These are phyloP conservation scores for Allacma fusca DNA, from an alignment of 2,888 invertebrate genomes.

Conservation along the genomic window DNA sequence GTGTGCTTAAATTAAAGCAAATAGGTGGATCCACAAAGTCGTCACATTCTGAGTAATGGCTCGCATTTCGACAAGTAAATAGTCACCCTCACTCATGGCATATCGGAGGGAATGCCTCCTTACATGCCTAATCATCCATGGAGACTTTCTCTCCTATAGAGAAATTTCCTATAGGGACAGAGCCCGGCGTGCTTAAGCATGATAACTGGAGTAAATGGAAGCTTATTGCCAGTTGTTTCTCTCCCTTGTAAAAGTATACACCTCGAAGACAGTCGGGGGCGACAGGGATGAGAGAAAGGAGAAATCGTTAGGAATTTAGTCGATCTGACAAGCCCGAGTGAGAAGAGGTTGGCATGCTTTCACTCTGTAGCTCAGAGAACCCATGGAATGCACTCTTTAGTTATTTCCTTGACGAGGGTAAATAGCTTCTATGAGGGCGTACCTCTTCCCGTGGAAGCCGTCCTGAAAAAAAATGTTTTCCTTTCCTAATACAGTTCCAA, in stretches of 20 bases:
- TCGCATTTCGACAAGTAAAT: conserved; percentile 3
- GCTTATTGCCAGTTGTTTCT: background rate
- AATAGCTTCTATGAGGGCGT: background rate
- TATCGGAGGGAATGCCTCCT: too few species aligned
- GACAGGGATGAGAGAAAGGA: background rate
- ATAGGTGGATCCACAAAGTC: conserved; percentile 26
- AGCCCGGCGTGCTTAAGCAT: too few species aligned
- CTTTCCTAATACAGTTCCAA: too few species aligned
- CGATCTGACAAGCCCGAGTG: conserved; percentile 38
- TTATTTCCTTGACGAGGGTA: background rate
- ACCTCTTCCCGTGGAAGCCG: background rate
- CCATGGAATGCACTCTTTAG: background rate
- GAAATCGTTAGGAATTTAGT: conserved; percentile 45
- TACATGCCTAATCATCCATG: too few species aligned
- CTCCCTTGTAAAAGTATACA: background rate
- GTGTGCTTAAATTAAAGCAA: conserved; percentile 27
- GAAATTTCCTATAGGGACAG: too few species aligned
- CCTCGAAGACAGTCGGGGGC: background rate
- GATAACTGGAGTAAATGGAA: too few species aligned
- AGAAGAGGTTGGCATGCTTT: conserved; percentile 19
- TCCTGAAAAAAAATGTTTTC: background rate
- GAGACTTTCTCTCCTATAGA: too few species aligned
- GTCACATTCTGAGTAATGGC: conserved; percentile 22
- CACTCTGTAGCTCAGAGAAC: background rate
- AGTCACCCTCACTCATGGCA: too few species aligned